These are phyloP conservation scores for Xylocopa sonorina DNA, from an alignment of 1,140 invertebrate genomes.

Conservation along the genomic window DNA sequence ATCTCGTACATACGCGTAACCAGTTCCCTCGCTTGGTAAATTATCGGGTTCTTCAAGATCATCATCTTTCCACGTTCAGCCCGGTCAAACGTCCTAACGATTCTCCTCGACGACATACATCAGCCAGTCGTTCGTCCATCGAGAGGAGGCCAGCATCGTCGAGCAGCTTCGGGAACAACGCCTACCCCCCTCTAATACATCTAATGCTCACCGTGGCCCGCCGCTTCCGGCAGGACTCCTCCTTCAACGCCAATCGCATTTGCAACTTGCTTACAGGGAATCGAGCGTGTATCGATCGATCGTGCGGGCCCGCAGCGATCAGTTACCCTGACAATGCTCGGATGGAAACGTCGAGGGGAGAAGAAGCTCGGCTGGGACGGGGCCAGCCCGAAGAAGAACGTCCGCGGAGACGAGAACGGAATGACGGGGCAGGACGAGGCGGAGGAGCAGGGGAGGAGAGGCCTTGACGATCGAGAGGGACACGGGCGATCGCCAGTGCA, in stretches of 20 bases:
- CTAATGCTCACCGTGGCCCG: constrained; percentile 49
- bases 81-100: constrained; percentile 18
- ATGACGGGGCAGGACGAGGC: constrained; percentile 31
- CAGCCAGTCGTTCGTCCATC: neutral
- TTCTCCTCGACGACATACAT: neutral
- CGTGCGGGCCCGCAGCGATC: constrained; percentile 63
- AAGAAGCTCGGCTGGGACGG: constrained; percentile 32
- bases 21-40: neutral
- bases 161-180: constrained; percentile 27
- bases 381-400: constrained; percentile 18
- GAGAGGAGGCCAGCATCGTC: neutral
- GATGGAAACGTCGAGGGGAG: constrained; percentile 59
- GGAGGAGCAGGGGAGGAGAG: constrained; percentile 39
- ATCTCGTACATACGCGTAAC: neutral
- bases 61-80: neutral
- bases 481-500: constrained; percentile 4
- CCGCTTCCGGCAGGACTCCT: constrained; percentile 50
- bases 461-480: constrained; percentile 15
- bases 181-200: constrained; percentile 54
- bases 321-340: constrained; percentile 69
- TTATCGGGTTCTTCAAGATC: neutral
- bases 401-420: constrained; percentile 33
- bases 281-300: constrained; percentile 74
- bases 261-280: constrained; percentile 70
- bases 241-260: constrained; percentile 63